phyloP scores from a whole-genome alignment of 2,888 invertebrate genomes.

The Cheilosia urbana region DNA sequence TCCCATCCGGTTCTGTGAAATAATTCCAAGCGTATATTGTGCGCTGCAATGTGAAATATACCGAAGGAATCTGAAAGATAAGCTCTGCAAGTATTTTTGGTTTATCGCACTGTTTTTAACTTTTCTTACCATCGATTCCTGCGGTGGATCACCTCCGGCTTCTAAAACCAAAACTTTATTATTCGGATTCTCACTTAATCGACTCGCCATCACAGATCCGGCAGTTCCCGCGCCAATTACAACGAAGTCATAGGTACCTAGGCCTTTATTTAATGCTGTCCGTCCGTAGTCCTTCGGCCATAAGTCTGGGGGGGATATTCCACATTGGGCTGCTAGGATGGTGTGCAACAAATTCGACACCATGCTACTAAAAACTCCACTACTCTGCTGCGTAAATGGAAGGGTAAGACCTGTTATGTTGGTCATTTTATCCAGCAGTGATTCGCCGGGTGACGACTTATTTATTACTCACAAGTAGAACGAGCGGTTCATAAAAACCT shows the following conservation, averaged over 20 bases:
- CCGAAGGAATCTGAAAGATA: slow-evolving; percentile 77
- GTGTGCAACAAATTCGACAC: slow-evolving; percentile 75
- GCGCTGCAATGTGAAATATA: slow-evolving; percentile 78
- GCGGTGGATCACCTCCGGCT: slow-evolving; percentile 84
- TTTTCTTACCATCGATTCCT: slow-evolving; percentile 63
- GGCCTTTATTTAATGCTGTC: no score
- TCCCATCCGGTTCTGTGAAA: slow-evolving; percentile 78
- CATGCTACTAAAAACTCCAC: slow-evolving; percentile 81
- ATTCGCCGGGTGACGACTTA: neutral
- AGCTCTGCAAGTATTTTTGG: neutral
- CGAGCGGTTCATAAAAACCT: no score
- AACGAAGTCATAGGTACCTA: no score
- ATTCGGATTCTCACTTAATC: slow-evolving; percentile 83
- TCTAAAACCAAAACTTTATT: slow-evolving; percentile 84
- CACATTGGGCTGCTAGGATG: no score
- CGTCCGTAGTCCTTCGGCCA: no score
- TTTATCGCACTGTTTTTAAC: neutral
- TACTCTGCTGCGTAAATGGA: slow-evolving; percentile 77
- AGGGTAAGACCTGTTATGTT: slow-evolving; percentile 27
- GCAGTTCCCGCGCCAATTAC: no score
- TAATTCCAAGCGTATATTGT: slow-evolving; percentile 79
- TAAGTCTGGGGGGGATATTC: no score
- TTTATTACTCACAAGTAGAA: no score
- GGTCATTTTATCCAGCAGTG: neutral
- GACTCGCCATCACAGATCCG: no score